Evolutionary conservation across 2,797 vertebrate genomes (phyloP).

Genomic region (Astyanax mexicanus): DNA sequence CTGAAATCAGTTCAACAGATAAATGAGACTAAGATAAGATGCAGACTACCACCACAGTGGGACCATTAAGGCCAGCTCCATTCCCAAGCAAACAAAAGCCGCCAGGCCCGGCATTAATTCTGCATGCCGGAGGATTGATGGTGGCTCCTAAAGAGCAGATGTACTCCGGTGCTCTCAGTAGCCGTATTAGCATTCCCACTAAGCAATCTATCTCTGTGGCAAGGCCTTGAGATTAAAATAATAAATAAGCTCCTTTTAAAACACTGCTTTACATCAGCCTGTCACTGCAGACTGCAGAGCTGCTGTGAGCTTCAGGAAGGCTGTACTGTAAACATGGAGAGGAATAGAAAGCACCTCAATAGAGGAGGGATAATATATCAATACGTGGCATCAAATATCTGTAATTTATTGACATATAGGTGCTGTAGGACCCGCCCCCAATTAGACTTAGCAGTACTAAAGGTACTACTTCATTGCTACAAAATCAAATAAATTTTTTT

Average conservation of each 20-base stretch:
- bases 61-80: neutral
- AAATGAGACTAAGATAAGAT: neutral
- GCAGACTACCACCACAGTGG: neutral
- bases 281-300: neutral
- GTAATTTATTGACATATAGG: no score
- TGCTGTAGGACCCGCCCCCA: no score
- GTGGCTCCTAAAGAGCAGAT: conserved; percentile 26
- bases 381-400: no score
- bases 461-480: no score
- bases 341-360: neutral
- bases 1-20: neutral
- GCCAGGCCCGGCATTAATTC: conserved; percentile 18
- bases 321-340: neutral
- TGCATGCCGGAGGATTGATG: conserved; percentile 31
- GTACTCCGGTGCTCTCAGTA: conserved; percentile 30
- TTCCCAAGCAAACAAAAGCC: conserved; percentile 11
- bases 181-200: conserved; percentile 20
- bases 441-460: no score
- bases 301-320: neutral
- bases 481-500: no score
- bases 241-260: conserved; percentile 26
- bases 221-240: conserved; percentile 7
- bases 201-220: conserved; percentile 21
- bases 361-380: no score
- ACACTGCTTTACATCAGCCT: neutral